A percentile compares a stretch with the other conserved stretches of the same genome.
Evolutionary conservation across 2,113 vertebrate genomes (phyloP).

Genomic region (Ciconia stormi): DNA sequence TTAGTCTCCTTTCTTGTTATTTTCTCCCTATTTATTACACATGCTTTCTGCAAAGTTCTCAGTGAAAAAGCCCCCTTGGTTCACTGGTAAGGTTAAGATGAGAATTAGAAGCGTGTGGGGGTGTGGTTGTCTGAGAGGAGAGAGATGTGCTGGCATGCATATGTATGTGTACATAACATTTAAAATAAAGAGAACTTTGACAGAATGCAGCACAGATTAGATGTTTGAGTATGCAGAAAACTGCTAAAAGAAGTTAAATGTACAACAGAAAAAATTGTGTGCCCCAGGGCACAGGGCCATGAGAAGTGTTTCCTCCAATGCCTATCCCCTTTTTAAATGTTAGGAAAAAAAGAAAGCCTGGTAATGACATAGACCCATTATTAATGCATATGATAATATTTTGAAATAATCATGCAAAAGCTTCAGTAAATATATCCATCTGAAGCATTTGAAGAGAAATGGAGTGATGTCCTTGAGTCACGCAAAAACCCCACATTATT

Average conservation of each 20-base stretch:
- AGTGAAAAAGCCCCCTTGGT: background rate
- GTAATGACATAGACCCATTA: background rate
- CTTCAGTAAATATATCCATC: background rate
- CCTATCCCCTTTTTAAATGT: background rate
- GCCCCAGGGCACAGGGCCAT: no score
- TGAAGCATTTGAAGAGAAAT: background rate
- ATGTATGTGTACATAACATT: rapidly evolving
- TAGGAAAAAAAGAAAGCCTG: background rate
- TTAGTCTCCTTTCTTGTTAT: background rate
- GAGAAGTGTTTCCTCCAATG: background rate
- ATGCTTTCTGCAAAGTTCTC: background rate
- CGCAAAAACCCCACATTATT: background rate
- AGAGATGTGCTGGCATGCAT: background rate
- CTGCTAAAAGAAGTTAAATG: background rate
- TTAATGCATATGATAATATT: background rate
- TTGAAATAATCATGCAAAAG: background rate
- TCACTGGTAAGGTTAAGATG: background rate
- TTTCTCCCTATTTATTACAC: background rate
- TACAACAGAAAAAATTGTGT: background rate
- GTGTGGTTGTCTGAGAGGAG: background rate
- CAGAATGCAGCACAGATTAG: background rate
- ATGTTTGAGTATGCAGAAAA: background rate
- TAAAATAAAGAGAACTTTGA: background rate
- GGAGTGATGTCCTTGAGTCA: background rate
- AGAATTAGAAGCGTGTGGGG: background rate